phyloP scores from a whole-genome alignment of 23 tunicate genomes.

The Halocynthia aurantium region DNA sequence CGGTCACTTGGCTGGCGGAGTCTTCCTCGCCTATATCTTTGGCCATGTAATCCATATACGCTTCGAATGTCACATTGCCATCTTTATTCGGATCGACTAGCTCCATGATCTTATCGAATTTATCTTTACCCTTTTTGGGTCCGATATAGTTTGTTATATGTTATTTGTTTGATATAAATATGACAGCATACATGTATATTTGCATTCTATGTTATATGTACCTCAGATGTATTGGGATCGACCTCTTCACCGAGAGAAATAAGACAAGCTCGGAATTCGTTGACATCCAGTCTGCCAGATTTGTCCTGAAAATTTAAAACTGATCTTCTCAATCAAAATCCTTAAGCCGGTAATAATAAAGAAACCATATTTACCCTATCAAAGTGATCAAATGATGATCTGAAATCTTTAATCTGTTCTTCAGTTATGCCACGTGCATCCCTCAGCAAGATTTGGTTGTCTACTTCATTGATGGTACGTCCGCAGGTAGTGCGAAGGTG shows the following conservation, averaged over 20 bases:
- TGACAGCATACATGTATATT: not conserved
- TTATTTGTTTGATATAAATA: not conserved
- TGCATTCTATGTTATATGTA: not conserved
- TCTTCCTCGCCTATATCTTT: constrained; percentile 92
- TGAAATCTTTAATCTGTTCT: constrained; percentile 99
- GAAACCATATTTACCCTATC: constrained; percentile 58
- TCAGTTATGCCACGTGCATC: constrained; percentile 96
- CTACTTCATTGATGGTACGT: constrained; percentile 97
- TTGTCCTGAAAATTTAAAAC: constrained; percentile 36
- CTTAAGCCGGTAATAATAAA: not conserved
- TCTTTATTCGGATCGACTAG: constrained; percentile 88
- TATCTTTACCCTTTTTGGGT: constrained; percentile 77
- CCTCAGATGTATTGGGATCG: constrained; percentile 64
- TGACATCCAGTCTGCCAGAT: constrained; percentile 51
- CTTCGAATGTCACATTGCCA: constrained; percentile 90
- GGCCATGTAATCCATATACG: constrained; percentile 98
- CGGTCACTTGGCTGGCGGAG: constrained; percentile 95
- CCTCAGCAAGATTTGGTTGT: constrained; percentile 98
- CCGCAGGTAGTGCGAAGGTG: constrained; percentile 84
- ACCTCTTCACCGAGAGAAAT: constrained; percentile 76
- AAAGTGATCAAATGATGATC: constrained; percentile 95
- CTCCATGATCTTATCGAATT: constrained; percentile 95
- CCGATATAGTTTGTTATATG: not conserved
- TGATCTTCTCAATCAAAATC: no score
- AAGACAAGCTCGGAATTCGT: constrained; percentile 89